phyloP scores from a whole-genome alignment of 2,888 invertebrate genomes.

The Lasioglossum figueresi region DNA sequence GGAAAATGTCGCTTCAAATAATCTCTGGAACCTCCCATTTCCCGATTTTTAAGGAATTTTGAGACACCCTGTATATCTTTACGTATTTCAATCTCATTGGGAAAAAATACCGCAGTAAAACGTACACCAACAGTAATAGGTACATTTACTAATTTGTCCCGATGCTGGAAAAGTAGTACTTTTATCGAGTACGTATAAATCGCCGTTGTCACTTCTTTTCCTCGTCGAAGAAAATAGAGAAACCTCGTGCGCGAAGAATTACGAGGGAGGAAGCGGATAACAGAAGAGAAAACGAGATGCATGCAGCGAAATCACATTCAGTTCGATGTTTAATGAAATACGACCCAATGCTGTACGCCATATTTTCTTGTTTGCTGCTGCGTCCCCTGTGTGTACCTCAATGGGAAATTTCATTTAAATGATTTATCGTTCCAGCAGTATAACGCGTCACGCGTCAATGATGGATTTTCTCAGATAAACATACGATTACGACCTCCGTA shows the following conservation, averaged over 20 bases:
- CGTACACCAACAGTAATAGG: too few relatives aligned
- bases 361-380: conserved; percentile 23
- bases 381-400: neutral
- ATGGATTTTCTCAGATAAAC: neutral
- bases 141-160: conserved; percentile 25
- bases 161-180: conserved; percentile 52
- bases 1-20: too few relatives aligned
- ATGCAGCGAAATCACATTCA: conserved; percentile 13
- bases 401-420: conserved; percentile 7
- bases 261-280: conserved; percentile 28
- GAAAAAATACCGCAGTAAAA: too few relatives aligned
- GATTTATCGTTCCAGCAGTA: neutral
- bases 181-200: conserved; percentile 35
- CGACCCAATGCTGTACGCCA: neutral
- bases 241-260: conserved; percentile 36
- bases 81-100: too few relatives aligned
- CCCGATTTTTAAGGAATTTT: too few relatives aligned
- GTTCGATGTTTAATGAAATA: conserved; percentile 36
- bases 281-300: conserved; percentile 39
- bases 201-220: conserved; percentile 46
- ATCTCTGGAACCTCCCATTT: too few relatives aligned
- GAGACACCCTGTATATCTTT: too few relatives aligned
- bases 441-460: neutral
- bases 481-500: neutral
- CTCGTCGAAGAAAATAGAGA: conserved; percentile 18